Evolutionary conservation across 2,888 invertebrate genomes (phyloP).

Genomic region (Pardosa pseudoannulata): DNA sequence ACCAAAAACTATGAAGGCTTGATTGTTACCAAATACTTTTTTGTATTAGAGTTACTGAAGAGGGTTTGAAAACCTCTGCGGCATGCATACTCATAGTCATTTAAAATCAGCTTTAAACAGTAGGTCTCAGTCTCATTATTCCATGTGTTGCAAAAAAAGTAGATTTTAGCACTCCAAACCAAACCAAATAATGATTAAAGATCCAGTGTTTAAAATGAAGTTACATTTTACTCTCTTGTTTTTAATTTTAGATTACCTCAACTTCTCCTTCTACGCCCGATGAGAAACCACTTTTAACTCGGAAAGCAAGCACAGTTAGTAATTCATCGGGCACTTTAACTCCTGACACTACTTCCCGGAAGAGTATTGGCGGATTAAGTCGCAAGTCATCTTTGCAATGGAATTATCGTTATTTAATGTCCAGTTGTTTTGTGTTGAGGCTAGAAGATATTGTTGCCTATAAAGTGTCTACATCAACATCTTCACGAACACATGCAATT

Average conservation of each 20-base stretch:
- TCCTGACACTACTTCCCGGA: constrained; percentile 51
- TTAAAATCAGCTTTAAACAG: too few species aligned
- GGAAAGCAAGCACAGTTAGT: constrained; percentile 65
- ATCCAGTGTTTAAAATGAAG: too few species aligned
- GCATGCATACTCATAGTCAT: too few species aligned
- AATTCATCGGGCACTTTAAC: constrained; percentile 59
- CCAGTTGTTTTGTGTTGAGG: constrained; percentile 91
- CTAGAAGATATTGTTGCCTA: constrained; percentile 94
- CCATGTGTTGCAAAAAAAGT: too few species aligned
- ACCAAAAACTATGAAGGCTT: too few species aligned
- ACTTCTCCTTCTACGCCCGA: constrained; percentile 55
- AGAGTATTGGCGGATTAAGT: constrained; percentile 50
- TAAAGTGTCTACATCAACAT: constrained; percentile 85
- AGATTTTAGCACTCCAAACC: too few species aligned
- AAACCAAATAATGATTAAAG: too few species aligned
- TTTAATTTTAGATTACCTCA: constrained; percentile 27
- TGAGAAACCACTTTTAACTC: constrained; percentile 50
- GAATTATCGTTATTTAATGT: constrained; percentile 83
- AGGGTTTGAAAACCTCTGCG: too few species aligned
- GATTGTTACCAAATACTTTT: too few species aligned
- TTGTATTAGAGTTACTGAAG: too few species aligned
- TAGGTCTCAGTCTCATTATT: too few species aligned
- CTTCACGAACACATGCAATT: constrained; percentile 43
- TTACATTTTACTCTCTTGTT: too few species aligned
- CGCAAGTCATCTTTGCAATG: constrained; percentile 64